Percentiles rank a stretch among this genome's conserved stretches.
phyloP scores from a whole-genome alignment of 2,888 invertebrate species.

The Andrena bicolor region DNA sequence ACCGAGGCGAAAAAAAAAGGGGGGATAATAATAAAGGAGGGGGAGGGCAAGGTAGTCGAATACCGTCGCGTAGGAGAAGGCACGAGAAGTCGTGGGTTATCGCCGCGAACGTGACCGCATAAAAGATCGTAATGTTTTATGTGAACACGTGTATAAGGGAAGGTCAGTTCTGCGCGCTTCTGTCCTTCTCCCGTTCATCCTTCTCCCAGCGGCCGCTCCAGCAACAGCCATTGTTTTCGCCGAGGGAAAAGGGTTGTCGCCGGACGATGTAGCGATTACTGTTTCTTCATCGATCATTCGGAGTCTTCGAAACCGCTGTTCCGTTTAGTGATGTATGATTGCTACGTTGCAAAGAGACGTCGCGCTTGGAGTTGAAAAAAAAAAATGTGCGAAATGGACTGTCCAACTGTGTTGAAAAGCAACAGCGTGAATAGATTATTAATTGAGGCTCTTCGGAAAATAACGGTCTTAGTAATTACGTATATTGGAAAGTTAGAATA shows the following conservation, averaged over 20 bases:
- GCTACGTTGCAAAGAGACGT: neutral
- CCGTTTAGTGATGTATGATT: neutral
- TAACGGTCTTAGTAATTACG: no score
- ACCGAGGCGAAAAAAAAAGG: conserved; percentile 29
- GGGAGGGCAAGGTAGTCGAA: conserved; percentile 19
- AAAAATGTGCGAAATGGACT: no score
- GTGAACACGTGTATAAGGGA: conserved; percentile 81
- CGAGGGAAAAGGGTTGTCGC: conserved; percentile 39
- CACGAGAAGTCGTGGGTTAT: conserved; percentile 74
- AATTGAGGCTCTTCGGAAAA: no score
- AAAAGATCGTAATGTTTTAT: conserved; percentile 79
- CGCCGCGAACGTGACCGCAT: conserved; percentile 75
- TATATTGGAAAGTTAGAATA: no score
- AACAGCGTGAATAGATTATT: no score
- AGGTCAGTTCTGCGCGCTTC: conserved; percentile 81
- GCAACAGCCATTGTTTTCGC: conserved; percentile 48
- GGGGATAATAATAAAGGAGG: conserved; percentile 47
- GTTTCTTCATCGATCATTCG: conserved; percentile 55
- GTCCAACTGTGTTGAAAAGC: no score
- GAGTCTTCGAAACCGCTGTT: neutral
- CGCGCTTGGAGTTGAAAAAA: no score
- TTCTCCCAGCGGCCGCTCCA: conserved; percentile 23
- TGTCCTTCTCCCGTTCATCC: conserved; percentile 72
- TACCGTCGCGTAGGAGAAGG: conserved; percentile 55
- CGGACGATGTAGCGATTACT: conserved; percentile 53